Conservation (phyloP, 2,888 invertebrate genomes). For the Caenorhabditis sp. region DNA sequence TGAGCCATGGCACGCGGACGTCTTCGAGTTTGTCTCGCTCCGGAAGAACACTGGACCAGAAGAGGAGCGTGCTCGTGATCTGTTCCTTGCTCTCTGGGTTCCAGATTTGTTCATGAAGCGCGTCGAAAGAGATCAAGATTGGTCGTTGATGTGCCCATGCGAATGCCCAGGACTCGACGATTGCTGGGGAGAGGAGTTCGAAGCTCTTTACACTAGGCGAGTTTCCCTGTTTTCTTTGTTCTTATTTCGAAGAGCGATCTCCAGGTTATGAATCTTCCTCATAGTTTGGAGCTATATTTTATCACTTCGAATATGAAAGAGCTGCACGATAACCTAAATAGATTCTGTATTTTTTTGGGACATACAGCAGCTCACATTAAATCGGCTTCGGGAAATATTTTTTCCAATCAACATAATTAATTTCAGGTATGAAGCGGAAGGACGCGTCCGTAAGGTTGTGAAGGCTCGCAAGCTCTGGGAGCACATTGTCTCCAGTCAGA, state of each 20-base stretch:
- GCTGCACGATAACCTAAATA: slow-evolving; percentile 57
- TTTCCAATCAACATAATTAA: no score
- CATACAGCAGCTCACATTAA: slow-evolving; percentile 46
- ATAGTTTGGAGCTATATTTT: slow-evolving; percentile 12
- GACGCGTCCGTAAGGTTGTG: slow-evolving; percentile 84
- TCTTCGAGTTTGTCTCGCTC: slow-evolving; percentile 95
- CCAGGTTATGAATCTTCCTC: no score
- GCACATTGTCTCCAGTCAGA: slow-evolving; percentile 91
- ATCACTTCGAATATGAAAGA: slow-evolving; percentile 42
- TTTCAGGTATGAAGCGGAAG: slow-evolving; percentile 80
- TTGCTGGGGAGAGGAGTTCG: slow-evolving; percentile 96
- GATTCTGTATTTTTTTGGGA: slow-evolving; percentile 24
- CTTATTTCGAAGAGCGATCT: no score
- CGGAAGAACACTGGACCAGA: slow-evolving; percentile 94
- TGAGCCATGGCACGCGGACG: slow-evolving; percentile 99
- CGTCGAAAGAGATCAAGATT: slow-evolving; percentile 86
- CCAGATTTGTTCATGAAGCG: slow-evolving; percentile 98
- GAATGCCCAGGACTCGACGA: slow-evolving; percentile 93
- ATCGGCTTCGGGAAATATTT: background rate
- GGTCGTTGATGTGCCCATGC: slow-evolving; percentile 98
- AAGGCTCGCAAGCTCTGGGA: slow-evolving; percentile 94
- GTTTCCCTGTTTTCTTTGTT: slow-evolving; percentile 42
- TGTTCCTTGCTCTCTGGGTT: slow-evolving; percentile 97
- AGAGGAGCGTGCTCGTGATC: slow-evolving; percentile 93
- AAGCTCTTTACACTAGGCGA: slow-evolving; percentile 89